Conservation (phyloP, 1,140 invertebrate genomes). For the Drosophila pectinifera region DNA sequence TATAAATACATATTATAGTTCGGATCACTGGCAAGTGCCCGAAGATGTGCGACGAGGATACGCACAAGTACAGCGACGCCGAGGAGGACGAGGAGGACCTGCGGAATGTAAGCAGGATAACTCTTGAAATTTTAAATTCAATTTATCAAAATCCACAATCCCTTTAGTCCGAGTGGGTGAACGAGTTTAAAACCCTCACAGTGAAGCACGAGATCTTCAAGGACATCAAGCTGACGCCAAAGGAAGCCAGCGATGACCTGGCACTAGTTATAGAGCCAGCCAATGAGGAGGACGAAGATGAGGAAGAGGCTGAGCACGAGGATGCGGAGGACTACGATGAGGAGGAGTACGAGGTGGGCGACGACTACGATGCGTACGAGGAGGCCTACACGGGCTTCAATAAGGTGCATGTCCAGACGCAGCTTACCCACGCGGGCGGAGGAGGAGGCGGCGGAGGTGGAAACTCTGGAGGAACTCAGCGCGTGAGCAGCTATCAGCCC, state of each 20-base stretch:
- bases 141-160: background rate
- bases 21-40: background rate
- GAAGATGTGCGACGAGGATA: conserved; percentile 55
- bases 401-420: conserved; percentile 71
- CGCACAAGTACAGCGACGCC: conserved; percentile 79
- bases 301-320: conserved; percentile 60
- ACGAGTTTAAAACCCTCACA: conserved; percentile 71
- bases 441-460: conserved; percentile 12
- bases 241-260: conserved; percentile 51
- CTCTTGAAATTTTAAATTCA: background rate
- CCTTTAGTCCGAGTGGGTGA: conserved; percentile 58
- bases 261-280: conserved; percentile 27
- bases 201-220: conserved; percentile 66
- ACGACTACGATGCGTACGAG: conserved; percentile 81
- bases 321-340: conserved; percentile 41
- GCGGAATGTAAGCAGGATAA: conserved; percentile 38
- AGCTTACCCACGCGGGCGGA: conserved; percentile 43
- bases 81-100: conserved; percentile 71
- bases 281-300: conserved; percentile 43
- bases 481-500: conserved; percentile 90
- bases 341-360: conserved; percentile 65
- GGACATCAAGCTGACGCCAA: conserved; percentile 52
- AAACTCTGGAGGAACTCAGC: conserved; percentile 85
- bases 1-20: conserved; percentile 16
- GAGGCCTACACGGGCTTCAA: conserved; percentile 77